These are phyloP conservation scores for Parauchenoglanis ngamensis DNA, from an alignment of 2,797 vertebrate genomes.

Conservation along the genomic window DNA sequence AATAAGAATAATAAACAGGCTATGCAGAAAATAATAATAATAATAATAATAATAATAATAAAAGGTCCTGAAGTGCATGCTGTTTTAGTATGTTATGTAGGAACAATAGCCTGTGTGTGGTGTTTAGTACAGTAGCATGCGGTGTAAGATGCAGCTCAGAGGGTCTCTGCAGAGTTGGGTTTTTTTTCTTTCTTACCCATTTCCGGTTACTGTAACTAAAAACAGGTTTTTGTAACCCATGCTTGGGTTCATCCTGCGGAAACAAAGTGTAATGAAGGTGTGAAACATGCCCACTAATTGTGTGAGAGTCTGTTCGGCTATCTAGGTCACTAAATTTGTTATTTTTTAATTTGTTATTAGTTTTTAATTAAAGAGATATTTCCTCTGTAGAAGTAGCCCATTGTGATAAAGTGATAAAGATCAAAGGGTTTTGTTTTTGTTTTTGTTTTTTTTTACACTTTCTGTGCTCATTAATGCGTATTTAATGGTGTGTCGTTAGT, in stretches of 20 bases:
- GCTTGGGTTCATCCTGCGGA: slow-evolving; percentile 33
- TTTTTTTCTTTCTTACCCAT: background rate
- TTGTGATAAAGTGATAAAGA: background rate
- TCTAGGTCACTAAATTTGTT: slow-evolving; percentile 6
- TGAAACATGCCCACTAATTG: background rate
- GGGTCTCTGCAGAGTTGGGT: background rate
- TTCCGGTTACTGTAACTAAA: slow-evolving; percentile 32
- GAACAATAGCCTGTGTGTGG: background rate
- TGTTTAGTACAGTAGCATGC: background rate
- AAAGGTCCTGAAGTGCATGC: background rate
- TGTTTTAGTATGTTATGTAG: background rate
- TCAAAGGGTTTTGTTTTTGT: background rate
- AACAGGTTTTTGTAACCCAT: background rate
- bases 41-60: no score
- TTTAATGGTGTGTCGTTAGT: slow-evolving; percentile 60
- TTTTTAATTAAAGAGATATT: background rate
- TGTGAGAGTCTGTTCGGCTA: background rate
- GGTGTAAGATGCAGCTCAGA: background rate
- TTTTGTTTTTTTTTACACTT: background rate
- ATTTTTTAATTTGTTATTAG: background rate
- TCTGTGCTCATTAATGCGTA: background rate
- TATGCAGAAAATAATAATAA: no score
- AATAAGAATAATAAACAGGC: background rate
- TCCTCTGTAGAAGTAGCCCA: background rate
- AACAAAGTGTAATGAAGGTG: slow-evolving; percentile 24